Percentiles rank a stretch among this genome's conserved stretches.
phyloP scores from a whole-genome alignment of 2,888 invertebrate genomes.

The Sinohyriopsis cumingii region DNA sequence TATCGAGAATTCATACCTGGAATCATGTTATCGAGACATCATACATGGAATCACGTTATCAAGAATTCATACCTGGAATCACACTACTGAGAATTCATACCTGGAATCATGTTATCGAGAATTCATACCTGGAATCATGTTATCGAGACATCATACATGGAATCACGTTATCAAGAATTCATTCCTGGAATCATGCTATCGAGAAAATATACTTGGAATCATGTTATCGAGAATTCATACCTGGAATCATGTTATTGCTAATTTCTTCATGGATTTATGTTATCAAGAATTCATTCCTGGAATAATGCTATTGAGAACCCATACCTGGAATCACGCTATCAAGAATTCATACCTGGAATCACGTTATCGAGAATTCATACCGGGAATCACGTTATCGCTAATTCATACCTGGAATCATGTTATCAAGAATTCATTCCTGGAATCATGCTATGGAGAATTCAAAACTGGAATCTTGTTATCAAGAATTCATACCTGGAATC shows the following conservation, averaged over 20 bases:
- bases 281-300: no score
- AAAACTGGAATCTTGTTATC: neutral
- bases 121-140: no score
- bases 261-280: constrained; percentile 68
- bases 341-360: constrained; percentile 19
- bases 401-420: constrained; percentile 61
- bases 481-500: constrained; percentile 51
- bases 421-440: constrained; percentile 59
- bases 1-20: constrained; percentile 49
- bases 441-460: neutral
- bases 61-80: constrained; percentile 31
- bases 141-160: neutral
- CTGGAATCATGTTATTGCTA: neutral
- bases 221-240: neutral
- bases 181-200: constrained; percentile 69
- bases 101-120: constrained; percentile 70
- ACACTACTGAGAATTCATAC: constrained; percentile 68
- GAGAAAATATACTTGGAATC: constrained; percentile 26
- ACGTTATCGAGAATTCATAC: no score
- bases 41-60: neutral
- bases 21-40: constrained; percentile 59
- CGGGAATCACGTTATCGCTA: neutral
- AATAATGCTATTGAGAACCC: neutral
- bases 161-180: neutral
- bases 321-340: constrained; percentile 68